Evolutionary conservation across 2,888 invertebrate genomes (phyloP).

Genomic region (Bellardia pandia): DNA sequence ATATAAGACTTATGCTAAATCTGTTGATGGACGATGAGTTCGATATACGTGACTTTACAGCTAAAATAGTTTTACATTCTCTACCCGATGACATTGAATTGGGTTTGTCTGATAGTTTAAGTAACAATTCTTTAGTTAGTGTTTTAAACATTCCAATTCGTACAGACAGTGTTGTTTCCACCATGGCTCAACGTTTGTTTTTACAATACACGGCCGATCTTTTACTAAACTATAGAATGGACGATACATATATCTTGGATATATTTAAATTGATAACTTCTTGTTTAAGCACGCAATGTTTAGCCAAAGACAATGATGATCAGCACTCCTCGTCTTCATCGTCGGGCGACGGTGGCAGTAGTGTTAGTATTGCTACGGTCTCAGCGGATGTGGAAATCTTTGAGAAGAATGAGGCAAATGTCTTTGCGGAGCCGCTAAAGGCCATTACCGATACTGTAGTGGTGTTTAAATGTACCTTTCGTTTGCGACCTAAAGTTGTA

Average conservation of each 20-base stretch:
- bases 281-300: constrained; percentile 48
- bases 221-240: constrained; percentile 70
- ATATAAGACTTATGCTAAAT: constrained; percentile 77
- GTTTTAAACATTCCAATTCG: constrained; percentile 59
- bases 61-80: constrained; percentile 77
- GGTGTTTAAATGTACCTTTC: constrained; percentile 76
- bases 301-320: constrained; percentile 72
- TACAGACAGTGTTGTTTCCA: constrained; percentile 76
- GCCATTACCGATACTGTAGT: constrained; percentile 76
- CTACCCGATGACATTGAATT: constrained; percentile 76
- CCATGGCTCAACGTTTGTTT: constrained; percentile 78
- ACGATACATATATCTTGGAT: constrained; percentile 76
- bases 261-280: constrained; percentile 77
- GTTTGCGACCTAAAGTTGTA: constrained; percentile 74
- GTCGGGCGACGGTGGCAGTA: constrained; percentile 46
- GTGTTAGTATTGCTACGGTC: constrained; percentile 34
- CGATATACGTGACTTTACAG: constrained; percentile 78
- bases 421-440: constrained; percentile 80
- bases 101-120: constrained; percentile 72
- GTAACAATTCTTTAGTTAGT: constrained; percentile 58
- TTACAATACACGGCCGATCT: constrained; percentile 75
- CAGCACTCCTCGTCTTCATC: constrained; percentile 60
- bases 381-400: constrained; percentile 78
- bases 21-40: constrained; percentile 81
- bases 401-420: constrained; percentile 81